Evolutionary conservation across 2,888 invertebrate genomes (phyloP).

Genomic region (Acrobasis consociella): DNA sequence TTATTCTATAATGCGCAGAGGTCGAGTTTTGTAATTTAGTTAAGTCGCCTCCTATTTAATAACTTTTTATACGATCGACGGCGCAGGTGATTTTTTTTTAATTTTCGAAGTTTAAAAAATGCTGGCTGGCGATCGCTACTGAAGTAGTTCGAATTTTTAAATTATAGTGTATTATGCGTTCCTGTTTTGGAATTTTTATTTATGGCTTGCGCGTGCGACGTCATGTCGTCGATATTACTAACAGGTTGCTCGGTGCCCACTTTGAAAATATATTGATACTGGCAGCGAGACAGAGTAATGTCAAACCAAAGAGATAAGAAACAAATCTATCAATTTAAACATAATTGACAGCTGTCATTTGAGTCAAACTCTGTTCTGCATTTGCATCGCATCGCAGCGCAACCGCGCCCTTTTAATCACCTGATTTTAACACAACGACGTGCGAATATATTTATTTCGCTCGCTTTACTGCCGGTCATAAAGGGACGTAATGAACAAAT

Average conservation of each 20-base stretch:
- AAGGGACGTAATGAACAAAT: conserved; percentile 74
- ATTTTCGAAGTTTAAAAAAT: conserved; percentile 54
- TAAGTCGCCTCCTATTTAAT: conserved; percentile 81
- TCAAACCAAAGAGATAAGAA: not conserved
- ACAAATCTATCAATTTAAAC: not conserved
- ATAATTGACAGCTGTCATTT: conserved; percentile 28
- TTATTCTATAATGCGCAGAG: conserved; percentile 78
- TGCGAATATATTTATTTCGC: conserved; percentile 65
- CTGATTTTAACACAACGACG: conserved; percentile 56
- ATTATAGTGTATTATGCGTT: conserved; percentile 77
- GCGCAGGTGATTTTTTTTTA: conserved; percentile 72
- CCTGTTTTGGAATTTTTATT: conserved; percentile 67
- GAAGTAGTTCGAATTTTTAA: conserved; percentile 77
- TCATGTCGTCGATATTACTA: conserved; percentile 21
- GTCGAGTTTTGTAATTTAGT: conserved; percentile 81
- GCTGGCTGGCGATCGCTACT: conserved; percentile 65
- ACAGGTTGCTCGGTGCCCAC: not conserved
- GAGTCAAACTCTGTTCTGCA: not conserved
- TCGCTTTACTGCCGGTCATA: conserved; percentile 63
- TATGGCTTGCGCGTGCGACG: conserved; percentile 65
- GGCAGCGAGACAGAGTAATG: not conserved
- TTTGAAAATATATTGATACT: not conserved
- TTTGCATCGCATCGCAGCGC: not conserved
- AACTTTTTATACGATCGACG: conserved; percentile 65
- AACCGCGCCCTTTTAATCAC: conserved; percentile 46